Evolutionary conservation across 2,113 vertebrate genomes (phyloP), one percentile per base, ranked within the genome.

Genomic region (Gyps fulvus): DNA sequence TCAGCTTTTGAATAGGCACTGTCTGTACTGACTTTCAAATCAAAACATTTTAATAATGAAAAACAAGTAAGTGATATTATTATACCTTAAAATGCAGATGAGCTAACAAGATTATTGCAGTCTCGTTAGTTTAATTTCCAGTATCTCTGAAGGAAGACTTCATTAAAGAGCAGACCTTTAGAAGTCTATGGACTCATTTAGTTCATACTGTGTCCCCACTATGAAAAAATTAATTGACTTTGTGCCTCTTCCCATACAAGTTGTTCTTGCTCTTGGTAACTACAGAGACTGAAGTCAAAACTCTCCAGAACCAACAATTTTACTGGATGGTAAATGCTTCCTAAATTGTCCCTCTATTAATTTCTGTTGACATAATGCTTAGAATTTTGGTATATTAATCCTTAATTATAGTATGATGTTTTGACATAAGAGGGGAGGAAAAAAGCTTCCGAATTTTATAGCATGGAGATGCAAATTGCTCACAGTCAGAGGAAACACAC

Each of bases 21-120:
- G 59, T 89, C 84, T 96, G 81, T 93, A 73, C 93, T 87, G 91
- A 86, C 82, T 94, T 97, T 93, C 92, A 95, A 96, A 97, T 96
- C 96, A 96, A 96, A 97, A 95, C 67, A 84, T 97, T 97, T 96
- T 96, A 92, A 95, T 97, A 97, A 96, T 97, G 83, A 96, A 96
- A 97, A 97, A 86, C 83, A 97, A 95, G 76, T 88, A 59, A 71
- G 61, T 59, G 74, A 80, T 94, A 83, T 83, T 58, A 76, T 95
- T n/a, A 57, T 72, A 88, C 27, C 38, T 94, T 95, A 93, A 91
- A 87, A 95, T 95, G 72, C 86, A 96, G 87, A 95, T 95, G 59
- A 89, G 84, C 82, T 96, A 79, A 91, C 81, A 82, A 96, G 63
- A 71, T 93, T 74, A 84, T 36, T 90, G 73, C 57, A 93, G 85